Conservation (phyloP, 2,888 invertebrate genomes). For the Argyresthia goedartella region DNA sequence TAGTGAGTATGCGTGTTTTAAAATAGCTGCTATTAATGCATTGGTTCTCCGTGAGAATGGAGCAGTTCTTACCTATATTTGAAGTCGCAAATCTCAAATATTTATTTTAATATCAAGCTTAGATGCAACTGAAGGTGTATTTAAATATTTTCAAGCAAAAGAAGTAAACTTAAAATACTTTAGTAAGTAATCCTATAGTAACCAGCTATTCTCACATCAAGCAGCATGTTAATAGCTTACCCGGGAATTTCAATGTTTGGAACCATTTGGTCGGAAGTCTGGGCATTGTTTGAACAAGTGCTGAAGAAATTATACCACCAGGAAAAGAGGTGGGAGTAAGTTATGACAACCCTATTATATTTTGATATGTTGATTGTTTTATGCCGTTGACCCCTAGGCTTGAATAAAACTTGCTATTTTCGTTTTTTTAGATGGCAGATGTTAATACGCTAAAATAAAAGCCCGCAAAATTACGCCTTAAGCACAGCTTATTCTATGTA, state of each 20-base stretch:
- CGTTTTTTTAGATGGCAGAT: too few relatives aligned
- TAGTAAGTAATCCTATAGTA: neutral
- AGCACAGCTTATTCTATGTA: too few relatives aligned
- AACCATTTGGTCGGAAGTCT: constrained; percentile 33
- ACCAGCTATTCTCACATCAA: neutral
- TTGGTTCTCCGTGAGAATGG: too few relatives aligned
- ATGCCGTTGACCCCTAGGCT: constrained; percentile 27
- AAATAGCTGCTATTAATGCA: too few relatives aligned
- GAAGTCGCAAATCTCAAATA: too few relatives aligned
- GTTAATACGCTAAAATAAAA: too few relatives aligned
- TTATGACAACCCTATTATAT: constrained; percentile 9
- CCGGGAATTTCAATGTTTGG: constrained; percentile 19
- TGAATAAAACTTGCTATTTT: neutral
- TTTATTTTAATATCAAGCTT: too few relatives aligned
- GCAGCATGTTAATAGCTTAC: neutral
- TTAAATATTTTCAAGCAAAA: neutral
- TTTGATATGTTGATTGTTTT: constrained; percentile 24
- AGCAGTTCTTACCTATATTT: too few relatives aligned
- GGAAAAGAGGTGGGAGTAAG: neutral
- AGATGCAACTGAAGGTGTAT: too few relatives aligned
- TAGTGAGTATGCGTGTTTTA: too few relatives aligned
- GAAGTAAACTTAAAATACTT: neutral
- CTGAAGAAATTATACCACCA: constrained; percentile 39
- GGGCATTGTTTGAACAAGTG: constrained; percentile 53
- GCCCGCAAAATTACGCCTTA: too few relatives aligned